These are phyloP conservation scores for Hirtodrosophila duncani DNA, from an alignment of 2,888 invertebrate genomes.

Conservation along the genomic window DNA sequence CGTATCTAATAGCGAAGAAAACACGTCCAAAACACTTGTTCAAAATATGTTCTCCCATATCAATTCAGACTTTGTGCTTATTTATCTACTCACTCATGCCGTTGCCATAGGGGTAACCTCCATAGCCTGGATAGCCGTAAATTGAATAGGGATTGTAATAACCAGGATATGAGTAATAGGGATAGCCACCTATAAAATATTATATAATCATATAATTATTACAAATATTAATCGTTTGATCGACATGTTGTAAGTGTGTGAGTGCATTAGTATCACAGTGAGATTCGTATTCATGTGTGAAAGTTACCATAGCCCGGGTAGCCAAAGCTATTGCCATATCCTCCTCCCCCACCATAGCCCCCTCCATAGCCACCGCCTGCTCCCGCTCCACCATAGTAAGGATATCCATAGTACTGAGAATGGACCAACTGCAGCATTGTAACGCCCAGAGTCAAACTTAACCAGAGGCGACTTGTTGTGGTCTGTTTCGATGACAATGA, in stretches of 20 bases:
- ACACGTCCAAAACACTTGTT: conserved; percentile 61
- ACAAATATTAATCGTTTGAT: no score
- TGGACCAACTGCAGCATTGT: conserved; percentile 25
- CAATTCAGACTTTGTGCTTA: background rate
- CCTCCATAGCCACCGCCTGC: conserved; percentile 9
- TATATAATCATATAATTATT: conserved; percentile 31
- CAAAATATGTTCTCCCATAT: conserved; percentile 17
- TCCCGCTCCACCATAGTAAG: conserved; percentile 38
- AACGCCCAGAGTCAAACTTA: conserved; percentile 18
- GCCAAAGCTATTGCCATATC: conserved; percentile 40
- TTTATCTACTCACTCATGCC: conserved; percentile 62
- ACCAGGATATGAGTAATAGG: conserved; percentile 26
- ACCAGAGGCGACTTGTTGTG: conserved; percentile 16
- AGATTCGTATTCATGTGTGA: no score
- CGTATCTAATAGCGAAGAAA: conserved; percentile 54
- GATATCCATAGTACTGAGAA: conserved; percentile 53
- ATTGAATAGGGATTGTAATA: conserved; percentile 27
- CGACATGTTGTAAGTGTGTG: no score
- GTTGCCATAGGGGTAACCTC: conserved; percentile 47
- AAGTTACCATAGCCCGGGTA: conserved; percentile 18
- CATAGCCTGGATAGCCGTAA: conserved; percentile 31
- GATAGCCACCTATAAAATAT: conserved; percentile 27
- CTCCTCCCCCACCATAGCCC: conserved; percentile 20
- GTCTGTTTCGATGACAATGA: conserved; percentile 34
- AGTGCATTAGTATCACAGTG: no score